Conservation (phyloP, 2,888 invertebrate species). For the Ceriagrion tenellum region DNA sequence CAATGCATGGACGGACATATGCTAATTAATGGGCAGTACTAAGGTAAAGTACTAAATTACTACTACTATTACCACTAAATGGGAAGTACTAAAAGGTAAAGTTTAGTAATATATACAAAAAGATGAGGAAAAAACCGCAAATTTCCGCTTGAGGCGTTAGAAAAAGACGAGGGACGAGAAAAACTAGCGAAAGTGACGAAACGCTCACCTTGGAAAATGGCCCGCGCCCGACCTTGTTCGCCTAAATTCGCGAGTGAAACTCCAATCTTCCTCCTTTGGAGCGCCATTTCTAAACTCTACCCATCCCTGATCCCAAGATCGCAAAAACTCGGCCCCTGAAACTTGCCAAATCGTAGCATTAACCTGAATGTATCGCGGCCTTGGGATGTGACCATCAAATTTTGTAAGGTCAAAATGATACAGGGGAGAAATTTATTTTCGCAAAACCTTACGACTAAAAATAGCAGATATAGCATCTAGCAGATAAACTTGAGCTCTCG, state of each 20-base stretch:
- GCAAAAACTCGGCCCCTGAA: slow-evolving; percentile 2
- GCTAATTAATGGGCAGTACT: not conserved
- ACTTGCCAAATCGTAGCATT: slow-evolving; percentile 1
- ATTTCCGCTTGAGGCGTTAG: no score
- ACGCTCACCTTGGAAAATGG: not conserved
- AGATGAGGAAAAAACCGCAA: not conserved
- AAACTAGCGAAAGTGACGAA: not conserved
- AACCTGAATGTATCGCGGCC: not conserved
- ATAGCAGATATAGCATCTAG: no score
- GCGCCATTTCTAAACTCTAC: not conserved
- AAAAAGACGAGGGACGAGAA: not conserved
- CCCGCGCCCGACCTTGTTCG: not conserved
- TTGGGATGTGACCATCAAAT: not conserved
- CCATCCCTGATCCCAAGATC: not conserved
- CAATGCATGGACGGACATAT: not conserved
- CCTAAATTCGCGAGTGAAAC: not conserved
- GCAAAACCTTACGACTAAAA: not conserved
- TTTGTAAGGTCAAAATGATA: not conserved
- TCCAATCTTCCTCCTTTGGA: not conserved
- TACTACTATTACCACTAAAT: no score
- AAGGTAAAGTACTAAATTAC: no score
- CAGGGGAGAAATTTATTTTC: not conserved
- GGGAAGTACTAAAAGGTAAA: not conserved
- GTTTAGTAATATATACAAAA: not conserved
- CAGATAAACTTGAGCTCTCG: not conserved